phyloP scores from a whole-genome alignment of 2,113 vertebrate species.

The Megaleporinus macrocephalus region DNA sequence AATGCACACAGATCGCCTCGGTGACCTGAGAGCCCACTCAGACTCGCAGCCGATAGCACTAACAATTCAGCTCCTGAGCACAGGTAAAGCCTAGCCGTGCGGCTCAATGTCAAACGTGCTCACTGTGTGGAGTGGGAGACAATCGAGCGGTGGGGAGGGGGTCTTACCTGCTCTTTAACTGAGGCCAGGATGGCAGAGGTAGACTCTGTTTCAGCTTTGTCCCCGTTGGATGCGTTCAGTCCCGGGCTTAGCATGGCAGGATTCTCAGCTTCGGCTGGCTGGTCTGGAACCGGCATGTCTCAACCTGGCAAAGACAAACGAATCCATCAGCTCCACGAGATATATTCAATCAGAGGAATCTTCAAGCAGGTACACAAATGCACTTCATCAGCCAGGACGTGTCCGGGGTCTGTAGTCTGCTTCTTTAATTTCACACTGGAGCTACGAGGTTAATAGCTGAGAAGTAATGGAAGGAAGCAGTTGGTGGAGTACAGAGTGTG shows the following conservation, averaged over 20 bases:
- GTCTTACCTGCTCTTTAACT: constrained; percentile 95
- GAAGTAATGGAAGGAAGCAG: too few species aligned
- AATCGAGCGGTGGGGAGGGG: neutral
- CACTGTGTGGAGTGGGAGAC: neutral
- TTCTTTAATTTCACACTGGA: too few species aligned
- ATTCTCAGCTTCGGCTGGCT: constrained; percentile 92
- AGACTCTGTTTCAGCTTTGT: constrained; percentile 91
- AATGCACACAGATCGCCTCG: constrained; percentile 24
- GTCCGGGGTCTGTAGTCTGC: too few species aligned
- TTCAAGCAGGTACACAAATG: neutral
- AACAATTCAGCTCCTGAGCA: neutral
- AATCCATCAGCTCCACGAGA: neutral
- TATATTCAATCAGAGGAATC: neutral
- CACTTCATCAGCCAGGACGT: too few species aligned
- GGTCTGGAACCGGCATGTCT: constrained; percentile 98
- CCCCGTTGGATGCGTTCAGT: constrained; percentile 89
- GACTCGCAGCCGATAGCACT: neutral
- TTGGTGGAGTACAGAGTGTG: too few species aligned
- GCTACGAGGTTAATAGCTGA: too few species aligned
- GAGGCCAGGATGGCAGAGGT: constrained; percentile 97
- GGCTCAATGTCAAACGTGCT: neutral
- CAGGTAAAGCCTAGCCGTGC: neutral
- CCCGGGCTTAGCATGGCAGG: constrained; percentile 89
- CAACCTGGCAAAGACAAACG: constrained; percentile 66
- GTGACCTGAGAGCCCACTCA: constrained; percentile 20